phyloP scores from a whole-genome alignment of 1,140 invertebrate genomes.

The Leptopilina clavipes region DNA sequence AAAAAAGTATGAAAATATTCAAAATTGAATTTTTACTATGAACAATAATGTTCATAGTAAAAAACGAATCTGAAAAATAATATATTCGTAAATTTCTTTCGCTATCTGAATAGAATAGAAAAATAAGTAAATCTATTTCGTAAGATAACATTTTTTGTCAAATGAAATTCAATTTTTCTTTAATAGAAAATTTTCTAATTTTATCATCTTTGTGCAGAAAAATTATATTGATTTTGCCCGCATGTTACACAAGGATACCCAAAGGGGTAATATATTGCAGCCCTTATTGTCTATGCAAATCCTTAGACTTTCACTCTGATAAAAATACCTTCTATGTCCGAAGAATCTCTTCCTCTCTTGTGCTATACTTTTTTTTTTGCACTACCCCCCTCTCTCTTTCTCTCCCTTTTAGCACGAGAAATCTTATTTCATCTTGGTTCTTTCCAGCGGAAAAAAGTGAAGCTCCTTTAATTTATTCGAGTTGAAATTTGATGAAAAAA shows the following conservation, averaged over 20 bases:
- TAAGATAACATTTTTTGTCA: no score
- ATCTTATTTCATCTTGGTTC: slow-evolving; percentile 58
- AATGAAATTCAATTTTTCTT: no score
- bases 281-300: slow-evolving; percentile 67
- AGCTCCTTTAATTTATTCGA: slow-evolving; percentile 59
- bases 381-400: not conserved
- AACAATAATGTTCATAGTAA: no score
- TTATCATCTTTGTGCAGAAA: no score
- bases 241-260: not conserved
- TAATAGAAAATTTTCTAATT: no score
- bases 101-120: no score
- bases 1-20: no score
- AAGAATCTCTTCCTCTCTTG: slow-evolving; percentile 37
- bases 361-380: slow-evolving; percentile 8
- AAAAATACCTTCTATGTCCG: slow-evolving; percentile 61
- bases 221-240: no score
- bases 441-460: not conserved
- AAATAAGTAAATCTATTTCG: no score
- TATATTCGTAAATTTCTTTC: no score
- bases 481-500: slow-evolving; percentile 64
- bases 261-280: slow-evolving; percentile 57
- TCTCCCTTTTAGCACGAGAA: slow-evolving; percentile 25
- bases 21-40: no score
- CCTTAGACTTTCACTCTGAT: slow-evolving; percentile 62
- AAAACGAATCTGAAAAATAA: no score